Percentiles rank a stretch among this genome's conserved stretches.
phyloP scores from a whole-genome alignment of 2,113 vertebrate genomes.

The Danio rerio region GRCz12tu NC_133193.1:47633001-47633500 shows the following conservation, averaged over 20 bases:
- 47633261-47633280: background rate
- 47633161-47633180: no score
- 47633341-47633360: background rate
- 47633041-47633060: background rate
- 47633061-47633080: background rate
- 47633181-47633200: no score
- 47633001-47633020: conserved; percentile 32
- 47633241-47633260: background rate
- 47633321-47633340: background rate
- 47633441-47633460: background rate
- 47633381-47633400: conserved; percentile 27
- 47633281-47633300: background rate
- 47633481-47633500: background rate
- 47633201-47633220: no score
- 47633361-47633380: background rate
- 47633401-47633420: background rate
- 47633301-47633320: background rate
- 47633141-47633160: no score
- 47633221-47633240: background rate
- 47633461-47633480: background rate
- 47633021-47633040: background rate
- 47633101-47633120: background rate
- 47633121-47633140: background rate
- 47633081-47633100: background rate
- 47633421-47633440: background rate